Base-by-base conservation (phyloP, 30 jellyfish, hydroid and myxozoan species). In the Chrysaora quinquecirrha region DNA sequence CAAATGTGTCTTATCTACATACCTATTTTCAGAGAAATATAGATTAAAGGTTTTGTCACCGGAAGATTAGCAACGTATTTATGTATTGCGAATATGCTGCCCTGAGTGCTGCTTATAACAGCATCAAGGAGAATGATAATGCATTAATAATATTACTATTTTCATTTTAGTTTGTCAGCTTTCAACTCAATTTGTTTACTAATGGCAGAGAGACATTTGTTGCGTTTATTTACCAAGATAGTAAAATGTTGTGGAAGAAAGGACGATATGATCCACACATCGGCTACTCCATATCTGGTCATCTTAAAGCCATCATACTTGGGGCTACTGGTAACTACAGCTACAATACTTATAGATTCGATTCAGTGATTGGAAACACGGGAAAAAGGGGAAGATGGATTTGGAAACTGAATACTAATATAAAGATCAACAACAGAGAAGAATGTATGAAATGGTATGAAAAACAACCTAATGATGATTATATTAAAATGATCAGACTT, bases 311-410 rank as follows among this genome's bases (percentile, higher is more conserved):
- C 16, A n/a, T 9, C 24, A 66, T 21, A 28, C 61, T 24, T 18
- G 27, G 34, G 3, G 18, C 65, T 10, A 18, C 3, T 21, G 18
- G 3, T 3, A 66, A 24, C 34, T 16, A 18, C 11, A 9, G 34
- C 34, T 28, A 12, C n/a, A 29, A 30, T 31, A 52, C 96, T 9
- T 86, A 33, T 63, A 47, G 32, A 62, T 86, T 86, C 77, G 81
- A 86, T 73, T 38, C 30, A 11, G 73, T 75, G 3, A 64, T 66
- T 27, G 86, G 89, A 19, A 75, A 86, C 73, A 68, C 86, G 22
- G 61, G 64, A 1, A 19, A 25, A 34, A 43, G 27, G 10, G 96
- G 96, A 23, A 30, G 84, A 25, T 86, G 90, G 90, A 10, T 80
- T 4, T 86, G 78, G 81, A 65, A 75, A 49, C 49, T 86, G 0